phyloP scores from a whole-genome alignment of 2,113 vertebrate genomes.

The Raphicerus campestris region DNA sequence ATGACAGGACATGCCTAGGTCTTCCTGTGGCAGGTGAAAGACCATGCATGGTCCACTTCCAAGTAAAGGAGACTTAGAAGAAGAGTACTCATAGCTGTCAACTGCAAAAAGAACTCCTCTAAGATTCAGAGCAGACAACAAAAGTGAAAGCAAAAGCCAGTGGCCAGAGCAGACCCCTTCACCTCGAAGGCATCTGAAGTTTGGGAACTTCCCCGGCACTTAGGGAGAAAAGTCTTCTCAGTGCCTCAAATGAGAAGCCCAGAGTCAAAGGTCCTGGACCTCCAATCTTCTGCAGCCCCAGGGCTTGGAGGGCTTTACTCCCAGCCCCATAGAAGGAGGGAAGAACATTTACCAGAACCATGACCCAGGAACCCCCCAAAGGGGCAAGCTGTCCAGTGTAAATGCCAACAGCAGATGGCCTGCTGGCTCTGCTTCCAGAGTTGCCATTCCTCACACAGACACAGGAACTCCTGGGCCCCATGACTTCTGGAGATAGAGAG shows the following conservation, averaged over 20 bases:
- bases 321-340: not conserved
- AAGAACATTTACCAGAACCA: not conserved
- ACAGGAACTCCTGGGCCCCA: not conserved
- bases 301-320: not conserved
- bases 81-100: no score
- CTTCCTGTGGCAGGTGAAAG: not conserved
- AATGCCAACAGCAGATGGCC: not conserved
- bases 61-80: not conserved
- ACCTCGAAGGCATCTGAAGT: not conserved
- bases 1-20: not conserved
- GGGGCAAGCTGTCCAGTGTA: not conserved
- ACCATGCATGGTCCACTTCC: fast-evolving
- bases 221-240: not conserved
- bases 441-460: not conserved
- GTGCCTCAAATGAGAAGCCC: not conserved
- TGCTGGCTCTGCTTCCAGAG: not conserved
- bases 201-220: not conserved
- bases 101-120: not conserved
- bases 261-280: not conserved
- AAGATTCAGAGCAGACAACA: not conserved
- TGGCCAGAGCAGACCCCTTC: not conserved
- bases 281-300: not conserved
- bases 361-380: not conserved
- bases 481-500: not conserved
- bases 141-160: slow-evolving; percentile 45